A percentile compares a stretch with the other conserved stretches of the same genome.
phyloP scores from a whole-genome alignment of 2,888 invertebrate genomes.

The Macaria liturata region DNA sequence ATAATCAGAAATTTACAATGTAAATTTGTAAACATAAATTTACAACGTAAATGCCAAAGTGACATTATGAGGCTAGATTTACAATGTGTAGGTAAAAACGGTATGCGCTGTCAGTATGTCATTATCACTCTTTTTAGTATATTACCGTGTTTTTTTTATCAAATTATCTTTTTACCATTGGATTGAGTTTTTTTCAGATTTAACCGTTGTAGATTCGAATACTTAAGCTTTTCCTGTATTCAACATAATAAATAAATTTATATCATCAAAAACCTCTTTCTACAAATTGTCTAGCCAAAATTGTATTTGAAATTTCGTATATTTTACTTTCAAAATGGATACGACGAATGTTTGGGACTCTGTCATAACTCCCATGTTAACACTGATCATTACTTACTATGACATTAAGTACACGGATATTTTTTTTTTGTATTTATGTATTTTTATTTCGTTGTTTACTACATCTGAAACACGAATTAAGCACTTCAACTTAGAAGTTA shows the following conservation, averaged over 20 bases:
- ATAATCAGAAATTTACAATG: constrained; percentile 57
- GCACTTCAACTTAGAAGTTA: constrained; percentile 28
- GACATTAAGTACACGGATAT: constrained; percentile 66
- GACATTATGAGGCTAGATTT: constrained; percentile 70
- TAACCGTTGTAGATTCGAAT: too few relatives aligned
- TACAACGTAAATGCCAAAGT: constrained; percentile 74
- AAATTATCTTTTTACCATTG: too few relatives aligned
- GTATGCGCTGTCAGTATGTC: constrained; percentile 65
- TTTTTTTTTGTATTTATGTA: constrained; percentile 73
- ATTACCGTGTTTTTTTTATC: too few relatives aligned
- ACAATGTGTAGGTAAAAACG: constrained; percentile 56
- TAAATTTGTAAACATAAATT: constrained; percentile 41
- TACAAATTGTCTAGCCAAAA: too few relatives aligned
- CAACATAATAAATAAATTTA: too few relatives aligned
- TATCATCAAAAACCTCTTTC: too few relatives aligned
- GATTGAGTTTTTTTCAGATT: too few relatives aligned
- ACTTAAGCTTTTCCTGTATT: too few relatives aligned
- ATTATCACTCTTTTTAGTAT: too few relatives aligned
- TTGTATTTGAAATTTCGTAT: constrained; percentile 17
- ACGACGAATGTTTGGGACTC: constrained; percentile 55
- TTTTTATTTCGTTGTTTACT: constrained; percentile 77
- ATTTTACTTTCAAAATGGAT: constrained; percentile 62
- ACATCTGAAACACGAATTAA: constrained; percentile 60
- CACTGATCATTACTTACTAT: constrained; percentile 71
- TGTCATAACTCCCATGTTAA: constrained; percentile 48